A percentile compares a stretch with the other conserved stretches of the same genome.
phyloP scores from a whole-genome alignment of 2,888 invertebrate species.

The Monochamus alternatus region DNA sequence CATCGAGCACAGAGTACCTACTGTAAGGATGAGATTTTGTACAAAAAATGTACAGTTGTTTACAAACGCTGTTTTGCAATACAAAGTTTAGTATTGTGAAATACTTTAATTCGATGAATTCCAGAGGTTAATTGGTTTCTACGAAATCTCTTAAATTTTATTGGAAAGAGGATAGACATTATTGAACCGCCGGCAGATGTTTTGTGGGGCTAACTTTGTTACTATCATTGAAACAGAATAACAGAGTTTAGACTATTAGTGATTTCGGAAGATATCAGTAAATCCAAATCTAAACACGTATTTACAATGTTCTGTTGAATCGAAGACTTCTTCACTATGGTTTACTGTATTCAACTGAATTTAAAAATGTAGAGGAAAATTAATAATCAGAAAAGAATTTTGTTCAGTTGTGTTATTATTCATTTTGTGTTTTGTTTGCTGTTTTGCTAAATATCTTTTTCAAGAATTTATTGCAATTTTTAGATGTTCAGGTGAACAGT shows the following conservation, averaged over 20 bases:
- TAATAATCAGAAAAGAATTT: no score
- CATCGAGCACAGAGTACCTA: conserved; percentile 34
- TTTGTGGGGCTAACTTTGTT: conserved; percentile 30
- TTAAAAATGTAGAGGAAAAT: background rate
- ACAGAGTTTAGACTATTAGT: conserved; percentile 63
- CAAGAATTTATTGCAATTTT: no score
- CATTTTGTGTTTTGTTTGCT: no score
- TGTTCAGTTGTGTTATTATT: no score
- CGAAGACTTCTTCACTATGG: conserved; percentile 4
- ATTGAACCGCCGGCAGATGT: conserved; percentile 41
- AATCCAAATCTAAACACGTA: conserved; percentile 28
- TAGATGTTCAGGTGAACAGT: no score
- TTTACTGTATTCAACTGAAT: background rate
- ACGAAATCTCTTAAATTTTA: conserved; percentile 16
- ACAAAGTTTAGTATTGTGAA: background rate
- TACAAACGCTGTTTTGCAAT: conserved; percentile 4
- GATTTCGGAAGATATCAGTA: conserved; percentile 48
- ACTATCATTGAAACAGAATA: conserved; percentile 48
- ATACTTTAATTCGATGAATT: conserved; percentile 1
- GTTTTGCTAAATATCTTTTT: no score
- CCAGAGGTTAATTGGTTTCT: background rate
- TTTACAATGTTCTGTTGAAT: conserved; percentile 12
- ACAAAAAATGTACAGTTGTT: conserved; percentile 24
- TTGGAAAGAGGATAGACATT: conserved; percentile 20
- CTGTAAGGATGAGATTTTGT: conserved; percentile 30